A percentile compares a stretch with the other conserved stretches of the same genome.
Conservation (phyloP, 2,797 vertebrate genomes). For the Catostomus latipinnis region DNA sequence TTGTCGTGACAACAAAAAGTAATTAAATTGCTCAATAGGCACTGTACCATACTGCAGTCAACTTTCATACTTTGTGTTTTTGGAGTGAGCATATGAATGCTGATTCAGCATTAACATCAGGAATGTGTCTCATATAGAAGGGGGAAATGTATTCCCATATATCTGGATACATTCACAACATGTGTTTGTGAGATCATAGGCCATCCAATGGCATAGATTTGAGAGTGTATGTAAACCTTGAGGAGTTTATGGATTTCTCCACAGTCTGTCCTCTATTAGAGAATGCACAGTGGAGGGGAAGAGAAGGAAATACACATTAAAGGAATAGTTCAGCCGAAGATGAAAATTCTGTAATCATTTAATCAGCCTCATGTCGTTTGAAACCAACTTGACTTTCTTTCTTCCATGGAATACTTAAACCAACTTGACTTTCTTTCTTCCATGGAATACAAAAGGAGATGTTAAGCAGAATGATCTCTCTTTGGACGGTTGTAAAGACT, state of each 20-base stretch:
- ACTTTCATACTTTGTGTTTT: slow-evolving; percentile 3
- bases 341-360: no score
- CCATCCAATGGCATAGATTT: slow-evolving; percentile 22
- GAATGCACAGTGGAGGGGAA: not conserved
- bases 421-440: no score
- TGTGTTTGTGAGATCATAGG: slow-evolving; percentile 20
- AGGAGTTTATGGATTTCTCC: slow-evolving; percentile 35
- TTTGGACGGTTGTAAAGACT: no score
- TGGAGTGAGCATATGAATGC: not conserved
- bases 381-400: no score
- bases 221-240: slow-evolving; percentile 28
- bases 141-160: not conserved
- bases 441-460: no score
- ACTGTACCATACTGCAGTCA: not conserved
- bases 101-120: not conserved
- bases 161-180: not conserved
- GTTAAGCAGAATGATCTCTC: no score
- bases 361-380: no score
- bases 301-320: slow-evolving; percentile 22
- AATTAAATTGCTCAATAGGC: not conserved
- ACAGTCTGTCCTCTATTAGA: slow-evolving; percentile 22
- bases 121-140: slow-evolving; percentile 19
- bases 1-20: slow-evolving; percentile 36
- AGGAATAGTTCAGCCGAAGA: no score
- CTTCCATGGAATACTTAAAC: no score